Conservation (phyloP, 2,888 invertebrate genomes). For the Coenonympha arcania region DNA sequence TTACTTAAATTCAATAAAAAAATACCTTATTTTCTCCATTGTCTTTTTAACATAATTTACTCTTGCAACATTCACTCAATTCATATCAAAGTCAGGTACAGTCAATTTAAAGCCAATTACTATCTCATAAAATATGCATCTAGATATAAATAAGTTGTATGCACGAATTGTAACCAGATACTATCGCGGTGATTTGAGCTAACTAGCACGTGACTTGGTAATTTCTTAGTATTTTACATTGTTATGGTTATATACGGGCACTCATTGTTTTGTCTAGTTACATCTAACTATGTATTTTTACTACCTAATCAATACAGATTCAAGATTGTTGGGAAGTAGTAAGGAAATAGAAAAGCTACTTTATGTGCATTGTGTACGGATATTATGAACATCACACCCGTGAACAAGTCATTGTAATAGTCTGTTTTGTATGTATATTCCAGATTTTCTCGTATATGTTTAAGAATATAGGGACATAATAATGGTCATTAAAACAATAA, state of each 20-base stretch:
- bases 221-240: constrained; percentile 21
- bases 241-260: constrained; percentile 10
- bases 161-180: constrained; percentile 22
- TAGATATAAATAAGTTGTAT: constrained; percentile 5
- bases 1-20: too few relatives aligned
- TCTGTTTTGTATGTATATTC: too few relatives aligned
- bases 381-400: too few relatives aligned
- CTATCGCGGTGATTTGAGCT: constrained; percentile 19
- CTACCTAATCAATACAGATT: too few relatives aligned
- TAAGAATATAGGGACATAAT: too few relatives aligned
- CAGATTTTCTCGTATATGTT: too few relatives aligned
- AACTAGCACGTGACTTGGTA: constrained; percentile 26
- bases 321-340: too few relatives aligned
- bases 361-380: too few relatives aligned
- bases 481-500: too few relatives aligned
- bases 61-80: background rate
- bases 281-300: background rate
- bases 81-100: background rate
- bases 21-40: too few relatives aligned
- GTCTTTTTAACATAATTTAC: background rate
- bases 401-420: too few relatives aligned
- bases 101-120: background rate
- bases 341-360: background rate
- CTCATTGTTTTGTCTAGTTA: constrained; percentile 8
- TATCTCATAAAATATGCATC: constrained; percentile 14